Evolutionary conservation across 2,113 vertebrate species (phyloP), one percentile per base, ranked within the genome.

Genomic region (Dinomys branickii): DNA sequence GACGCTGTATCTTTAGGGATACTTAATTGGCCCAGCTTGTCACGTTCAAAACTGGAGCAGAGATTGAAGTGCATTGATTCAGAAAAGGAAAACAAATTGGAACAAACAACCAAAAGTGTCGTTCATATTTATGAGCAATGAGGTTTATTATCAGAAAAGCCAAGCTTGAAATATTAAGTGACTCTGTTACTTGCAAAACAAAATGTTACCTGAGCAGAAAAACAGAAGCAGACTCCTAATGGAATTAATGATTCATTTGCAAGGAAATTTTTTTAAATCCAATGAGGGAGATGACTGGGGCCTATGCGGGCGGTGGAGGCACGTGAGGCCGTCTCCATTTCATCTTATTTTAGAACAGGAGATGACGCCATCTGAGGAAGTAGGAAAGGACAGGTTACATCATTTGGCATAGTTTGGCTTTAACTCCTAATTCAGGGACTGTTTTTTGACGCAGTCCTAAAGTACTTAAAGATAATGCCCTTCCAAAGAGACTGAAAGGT

Each of bases 211-310:
- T 97, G 97, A 80, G 44, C 35, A 59, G 59, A 9, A 63, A 94
- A 96, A 84, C 50, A 97, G 90, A 91, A 92, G 30, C 78, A 83
- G 84, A 75, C 86, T 82, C 56, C 88, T 94, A 89, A 94, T 47
- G 61, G 90, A 90, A 91, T 86, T 94, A 90, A 93, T 89, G 96
- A 96, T 94, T 96, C 97, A 97, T 95, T 94, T 77, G 61, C 87
- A 95, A 96, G 90, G 38, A 88, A 94, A 10, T 85, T 91, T 96
- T 95, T 61, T 94, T 95, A 41, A 88, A 93, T 90, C 80, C 63
- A 33, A 50, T 28, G 73, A 96, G 90, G 78, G 88, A 91, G 84
- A 97, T 54, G 94, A 91, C 75, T 47, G 94, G 80, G 90, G 91
- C 92, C 90, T 95, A 58, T 35, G 95, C 97, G 85, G 92, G 97